Conservation (phyloP, 1,140 invertebrate species). For the Bombus huntii region DNA sequence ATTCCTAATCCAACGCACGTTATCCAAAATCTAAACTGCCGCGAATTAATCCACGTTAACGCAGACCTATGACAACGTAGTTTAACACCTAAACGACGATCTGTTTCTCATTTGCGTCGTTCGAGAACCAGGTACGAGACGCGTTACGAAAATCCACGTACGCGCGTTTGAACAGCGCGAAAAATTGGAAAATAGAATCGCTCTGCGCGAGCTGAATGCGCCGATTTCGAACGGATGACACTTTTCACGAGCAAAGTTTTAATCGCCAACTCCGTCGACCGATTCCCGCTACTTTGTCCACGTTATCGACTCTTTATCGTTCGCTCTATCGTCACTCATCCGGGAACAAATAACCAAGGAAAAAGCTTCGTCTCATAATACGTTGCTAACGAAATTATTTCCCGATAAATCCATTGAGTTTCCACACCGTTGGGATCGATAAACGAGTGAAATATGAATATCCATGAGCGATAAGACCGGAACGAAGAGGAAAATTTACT, state of each 20-base stretch:
- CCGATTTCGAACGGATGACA: neutral
- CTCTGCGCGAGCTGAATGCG: neutral
- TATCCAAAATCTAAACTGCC: neutral
- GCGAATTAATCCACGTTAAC: neutral
- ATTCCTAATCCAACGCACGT: no score
- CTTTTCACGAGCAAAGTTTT: slow-evolving; percentile 10
- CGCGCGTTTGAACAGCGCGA: neutral
- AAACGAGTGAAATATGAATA: neutral
- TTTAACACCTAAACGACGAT: neutral
- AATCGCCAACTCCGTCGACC: neutral
- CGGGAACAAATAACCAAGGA: no score
- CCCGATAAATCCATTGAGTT: no score
- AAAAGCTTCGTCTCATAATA: no score
- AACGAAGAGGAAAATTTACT: no score
- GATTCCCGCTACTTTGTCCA: neutral
- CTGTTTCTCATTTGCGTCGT: no score
- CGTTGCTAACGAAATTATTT: neutral
- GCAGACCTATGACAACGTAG: no score
- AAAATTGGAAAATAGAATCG: neutral
- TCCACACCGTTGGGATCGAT: neutral
- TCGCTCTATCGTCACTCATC: neutral
- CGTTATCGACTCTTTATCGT: neutral
- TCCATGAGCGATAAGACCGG: neutral
- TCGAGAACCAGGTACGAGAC: no score
- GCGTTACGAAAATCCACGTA: no score